Evolutionary conservation across 2,888 invertebrate species (phyloP).

Genomic region (Xestia rhomboidea): DNA sequence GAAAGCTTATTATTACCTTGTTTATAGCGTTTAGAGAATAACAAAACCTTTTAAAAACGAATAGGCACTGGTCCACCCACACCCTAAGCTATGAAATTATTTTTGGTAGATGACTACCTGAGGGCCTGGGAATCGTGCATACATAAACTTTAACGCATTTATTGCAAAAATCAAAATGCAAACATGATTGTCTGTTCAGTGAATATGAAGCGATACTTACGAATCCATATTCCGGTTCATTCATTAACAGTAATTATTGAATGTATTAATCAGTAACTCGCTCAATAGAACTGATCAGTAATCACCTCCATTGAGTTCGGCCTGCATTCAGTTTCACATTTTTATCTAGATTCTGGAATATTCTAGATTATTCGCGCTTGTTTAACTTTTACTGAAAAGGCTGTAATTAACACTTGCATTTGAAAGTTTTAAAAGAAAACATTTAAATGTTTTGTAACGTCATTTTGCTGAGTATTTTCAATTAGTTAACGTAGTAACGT

Average conservation of each 20-base stretch:
- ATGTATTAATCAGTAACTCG: conserved; percentile 40
- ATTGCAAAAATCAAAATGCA: conserved; percentile 4
- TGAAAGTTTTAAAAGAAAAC: background rate
- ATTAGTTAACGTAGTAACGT: conserved; percentile 2
- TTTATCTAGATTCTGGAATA: conserved; percentile 9
- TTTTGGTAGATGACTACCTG: background rate
- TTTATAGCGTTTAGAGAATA: background rate
- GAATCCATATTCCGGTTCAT: conserved; percentile 34
- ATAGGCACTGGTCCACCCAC: background rate
- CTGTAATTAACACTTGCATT: conserved; percentile 16
- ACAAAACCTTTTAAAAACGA: background rate
- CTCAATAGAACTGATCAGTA: conserved; percentile 45
- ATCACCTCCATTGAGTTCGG: conserved; percentile 45
- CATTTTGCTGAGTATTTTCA: background rate
- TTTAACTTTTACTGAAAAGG: conserved; percentile 28
- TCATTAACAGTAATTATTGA: conserved; percentile 22
- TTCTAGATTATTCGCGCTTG: background rate
- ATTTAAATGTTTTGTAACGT: background rate
- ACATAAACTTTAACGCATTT: background rate
- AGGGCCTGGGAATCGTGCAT: background rate
- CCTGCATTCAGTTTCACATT: conserved; percentile 10
- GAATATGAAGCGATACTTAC: conserved; percentile 30
- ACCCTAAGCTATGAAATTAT: background rate
- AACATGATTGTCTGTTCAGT: conserved; percentile 29
- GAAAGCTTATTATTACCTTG: background rate